These are phyloP conservation scores for Agrypnia vestita DNA, from an alignment of 1,140 invertebrate genomes.

Conservation along the genomic window DNA sequence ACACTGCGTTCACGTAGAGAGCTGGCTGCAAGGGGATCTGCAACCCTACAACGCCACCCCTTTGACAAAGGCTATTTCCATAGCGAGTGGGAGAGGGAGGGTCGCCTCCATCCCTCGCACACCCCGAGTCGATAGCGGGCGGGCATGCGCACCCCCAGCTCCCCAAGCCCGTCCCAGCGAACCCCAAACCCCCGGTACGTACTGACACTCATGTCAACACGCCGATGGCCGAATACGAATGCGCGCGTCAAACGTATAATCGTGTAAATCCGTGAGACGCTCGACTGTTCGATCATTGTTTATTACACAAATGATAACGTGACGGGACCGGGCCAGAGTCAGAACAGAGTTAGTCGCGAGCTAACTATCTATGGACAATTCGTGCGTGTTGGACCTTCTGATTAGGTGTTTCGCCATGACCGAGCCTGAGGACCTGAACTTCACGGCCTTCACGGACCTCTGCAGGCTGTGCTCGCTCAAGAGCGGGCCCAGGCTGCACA, in stretches of 20 bases:
- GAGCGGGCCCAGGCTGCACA: slow-evolving; percentile 77
- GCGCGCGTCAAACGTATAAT: slow-evolving; percentile 44
- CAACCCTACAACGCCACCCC: slow-evolving; percentile 18
- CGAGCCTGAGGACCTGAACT: slow-evolving; percentile 79
- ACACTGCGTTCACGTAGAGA: slow-evolving; percentile 6
- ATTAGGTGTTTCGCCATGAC: slow-evolving; percentile 76
- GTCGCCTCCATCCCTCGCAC: slow-evolving; percentile 10
- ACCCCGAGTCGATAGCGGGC: slow-evolving; percentile 48
- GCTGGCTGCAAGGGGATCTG: slow-evolving; percentile 1
- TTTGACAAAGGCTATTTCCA: background rate
- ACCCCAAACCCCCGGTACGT: slow-evolving; percentile 42
- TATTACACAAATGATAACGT: slow-evolving; percentile 17
- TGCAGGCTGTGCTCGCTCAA: slow-evolving; percentile 80
- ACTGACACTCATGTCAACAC: slow-evolving; percentile 53
- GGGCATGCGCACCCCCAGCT: slow-evolving; percentile 46
- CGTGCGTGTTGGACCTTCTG: slow-evolving; percentile 73
- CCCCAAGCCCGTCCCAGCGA: slow-evolving; percentile 34
- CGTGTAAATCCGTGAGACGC: slow-evolving; percentile 16
- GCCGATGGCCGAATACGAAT: slow-evolving; percentile 50
- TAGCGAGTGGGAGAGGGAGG: slow-evolving; percentile 24
- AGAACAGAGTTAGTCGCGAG: slow-evolving; percentile 18
- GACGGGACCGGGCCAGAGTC: background rate
- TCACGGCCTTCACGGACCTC: slow-evolving; percentile 77
- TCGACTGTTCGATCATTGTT: slow-evolving; percentile 19
- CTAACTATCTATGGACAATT: slow-evolving; percentile 70